A percentile compares a stretch with the other conserved stretches of the same genome.
phyloP scores from a whole-genome alignment of 1,140 invertebrate species.

The Camponotus vicinus region DNA sequence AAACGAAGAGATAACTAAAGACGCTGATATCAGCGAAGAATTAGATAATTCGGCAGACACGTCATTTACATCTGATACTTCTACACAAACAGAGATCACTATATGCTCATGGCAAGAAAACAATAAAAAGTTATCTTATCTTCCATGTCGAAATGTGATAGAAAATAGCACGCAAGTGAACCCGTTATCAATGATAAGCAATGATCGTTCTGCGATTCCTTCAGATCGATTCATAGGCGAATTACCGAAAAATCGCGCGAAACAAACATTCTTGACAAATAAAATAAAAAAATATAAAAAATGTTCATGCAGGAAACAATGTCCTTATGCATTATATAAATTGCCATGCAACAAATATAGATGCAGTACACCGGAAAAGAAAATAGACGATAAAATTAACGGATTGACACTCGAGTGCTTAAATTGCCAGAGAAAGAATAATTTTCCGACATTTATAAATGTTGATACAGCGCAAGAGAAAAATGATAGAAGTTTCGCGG shows the following conservation, averaged over 20 bases:
- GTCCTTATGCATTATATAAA: not conserved
- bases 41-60: not conserved
- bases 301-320: not conserved
- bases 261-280: slow-evolving; percentile 10
- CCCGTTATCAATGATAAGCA: not conserved
- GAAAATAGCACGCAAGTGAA: not conserved
- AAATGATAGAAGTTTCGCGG: not conserved
- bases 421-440: not conserved
- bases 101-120: not conserved
- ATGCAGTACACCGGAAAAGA: not conserved
- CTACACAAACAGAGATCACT: slow-evolving; percentile 11
- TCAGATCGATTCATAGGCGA: not conserved
- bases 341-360: not conserved
- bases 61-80: not conserved
- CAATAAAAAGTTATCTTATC: not conserved
- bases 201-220: slow-evolving; percentile 5
- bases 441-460: not conserved
- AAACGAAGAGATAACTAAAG: not conserved
- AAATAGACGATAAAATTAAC: not conserved
- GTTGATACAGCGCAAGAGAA: not conserved
- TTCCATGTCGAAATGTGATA: not conserved
- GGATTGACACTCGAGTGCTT: not conserved
- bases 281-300: not conserved
- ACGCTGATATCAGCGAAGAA: not conserved
- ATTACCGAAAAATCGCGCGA: slow-evolving; percentile 6